Evolutionary conservation across 2,888 invertebrate species (phyloP), one percentile per base, ranked within the genome.

Genomic region (Apeira syringaria): DNA sequence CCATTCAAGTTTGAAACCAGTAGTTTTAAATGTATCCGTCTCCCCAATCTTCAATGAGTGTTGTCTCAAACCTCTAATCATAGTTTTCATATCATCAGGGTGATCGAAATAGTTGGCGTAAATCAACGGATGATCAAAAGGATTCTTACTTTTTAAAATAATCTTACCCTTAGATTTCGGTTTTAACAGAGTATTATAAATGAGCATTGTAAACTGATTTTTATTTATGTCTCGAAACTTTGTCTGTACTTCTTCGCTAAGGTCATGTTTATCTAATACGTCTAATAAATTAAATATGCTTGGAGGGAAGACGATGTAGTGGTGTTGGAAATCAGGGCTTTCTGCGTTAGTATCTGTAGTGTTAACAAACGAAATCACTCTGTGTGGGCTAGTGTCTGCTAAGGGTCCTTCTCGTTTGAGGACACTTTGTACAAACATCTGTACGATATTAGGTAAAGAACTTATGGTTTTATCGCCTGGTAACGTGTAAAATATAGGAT

Each of bases 91-190:
- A 59, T 94, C 94, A 31, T 91, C 77, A 3, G 80, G 70, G 1
- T 92, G 80, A 0, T 84, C 68, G 22, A 94, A 86, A 68, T 94
- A 95, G 56, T 94, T 93, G 0, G 94, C 87, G 51, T 92, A 68
- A 43, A 80, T 77, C 11, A 92, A 73, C 0, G 97, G 96, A 60
- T 94, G 92, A 0, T 93, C 90, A 8, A 89, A 79, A 0, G 96
- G 94, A 72, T 95, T 85, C 7, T 78, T 88, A 26, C 93, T 94
- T 44, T 89, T 91, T 3, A 98, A 77, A 41, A 91, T 58, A n/a
- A 96, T 75, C 50, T 80, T 85, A 0, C 96, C 96, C 40, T 86
- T 86, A 40, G 95, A 95, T 50, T 88, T 91, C 0, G 96, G 96
- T 38, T 93, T 80, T 68, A 95, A 72, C 32, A 95, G 35, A 5